Conservation (phyloP, 2,797 vertebrate genomes). For the Eulemur albifrons region DNA sequence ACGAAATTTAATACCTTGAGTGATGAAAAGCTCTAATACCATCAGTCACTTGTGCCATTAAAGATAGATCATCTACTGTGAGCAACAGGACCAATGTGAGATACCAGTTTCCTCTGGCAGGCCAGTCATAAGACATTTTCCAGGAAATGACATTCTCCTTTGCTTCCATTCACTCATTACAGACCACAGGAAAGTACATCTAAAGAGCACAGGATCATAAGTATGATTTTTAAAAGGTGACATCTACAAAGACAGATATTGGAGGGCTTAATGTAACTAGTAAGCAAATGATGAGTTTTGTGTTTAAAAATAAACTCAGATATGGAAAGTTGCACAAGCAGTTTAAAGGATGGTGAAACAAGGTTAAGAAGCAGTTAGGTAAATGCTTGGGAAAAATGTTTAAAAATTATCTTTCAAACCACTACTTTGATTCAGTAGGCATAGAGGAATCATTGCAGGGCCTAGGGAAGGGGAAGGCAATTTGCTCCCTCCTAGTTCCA, state of each 20-base stretch:
- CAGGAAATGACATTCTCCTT: constrained; percentile 59
- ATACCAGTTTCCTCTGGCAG: constrained; percentile 29
- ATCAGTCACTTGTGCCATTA: constrained; percentile 51
- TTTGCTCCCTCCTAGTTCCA: not conserved
- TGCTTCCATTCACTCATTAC: constrained; percentile 39
- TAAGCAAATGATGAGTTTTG: not conserved
- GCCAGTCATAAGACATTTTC: constrained; percentile 41
- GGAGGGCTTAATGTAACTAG: not conserved
- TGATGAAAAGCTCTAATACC: constrained; percentile 47
- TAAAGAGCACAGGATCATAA: not conserved
- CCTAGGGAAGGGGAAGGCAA: not conserved
- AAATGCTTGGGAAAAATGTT: not conserved
- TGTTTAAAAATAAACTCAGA: constrained; percentile 31
- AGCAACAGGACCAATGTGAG: not conserved
- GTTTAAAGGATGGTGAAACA: not conserved
- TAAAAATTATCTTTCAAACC: not conserved
- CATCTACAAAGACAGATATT: not conserved
- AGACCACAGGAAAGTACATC: not conserved
- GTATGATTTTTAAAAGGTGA: constrained; percentile 29
- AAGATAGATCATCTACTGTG: constrained; percentile 33
- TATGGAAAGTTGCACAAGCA: not conserved
- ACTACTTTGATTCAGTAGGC: not conserved
- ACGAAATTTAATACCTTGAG: constrained; percentile 32
- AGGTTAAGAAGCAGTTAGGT: not conserved
- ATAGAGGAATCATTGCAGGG: not conserved